phyloP scores from a whole-genome alignment of 2,888 invertebrate genomes.

The Eristalis tenax region DNA sequence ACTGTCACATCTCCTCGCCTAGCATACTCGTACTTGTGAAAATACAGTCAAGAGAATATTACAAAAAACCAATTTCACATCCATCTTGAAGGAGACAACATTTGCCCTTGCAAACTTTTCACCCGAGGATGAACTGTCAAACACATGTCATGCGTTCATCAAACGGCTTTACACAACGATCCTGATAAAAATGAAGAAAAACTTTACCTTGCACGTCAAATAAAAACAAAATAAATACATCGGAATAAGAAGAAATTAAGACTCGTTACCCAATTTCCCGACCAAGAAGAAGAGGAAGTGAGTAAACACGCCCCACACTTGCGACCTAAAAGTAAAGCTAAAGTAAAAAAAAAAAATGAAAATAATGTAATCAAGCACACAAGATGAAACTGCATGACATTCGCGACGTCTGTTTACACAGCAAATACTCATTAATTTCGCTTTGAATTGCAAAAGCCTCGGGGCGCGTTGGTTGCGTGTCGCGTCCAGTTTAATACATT shows the following conservation, averaged over 20 bases:
- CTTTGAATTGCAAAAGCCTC: background rate
- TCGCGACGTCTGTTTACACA: slow-evolving; percentile 55
- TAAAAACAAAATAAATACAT: background rate
- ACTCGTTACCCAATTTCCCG: background rate
- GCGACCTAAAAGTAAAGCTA: background rate
- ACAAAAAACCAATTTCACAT: too few species aligned
- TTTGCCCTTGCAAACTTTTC: background rate
- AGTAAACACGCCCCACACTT: background rate
- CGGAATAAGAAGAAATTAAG: slow-evolving; percentile 1
- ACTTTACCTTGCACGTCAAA: background rate
- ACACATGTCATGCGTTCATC: background rate
- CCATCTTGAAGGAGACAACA: background rate
- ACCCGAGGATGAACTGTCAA: background rate
- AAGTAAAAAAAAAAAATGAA: background rate
- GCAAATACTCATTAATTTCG: slow-evolving; percentile 34
- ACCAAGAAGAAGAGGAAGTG: background rate
- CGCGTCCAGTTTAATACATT: background rate
- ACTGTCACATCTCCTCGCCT: too few species aligned
- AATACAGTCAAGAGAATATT: too few species aligned
- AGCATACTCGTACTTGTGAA: too few species aligned
- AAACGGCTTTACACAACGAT: background rate
- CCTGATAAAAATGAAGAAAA: background rate
- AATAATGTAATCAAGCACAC: background rate
- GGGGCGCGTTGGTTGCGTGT: background rate
- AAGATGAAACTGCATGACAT: slow-evolving; percentile 41